Base-by-base conservation (phyloP, 2,797 vertebrate species). In the Muraenolepis orangiensis region DNA sequence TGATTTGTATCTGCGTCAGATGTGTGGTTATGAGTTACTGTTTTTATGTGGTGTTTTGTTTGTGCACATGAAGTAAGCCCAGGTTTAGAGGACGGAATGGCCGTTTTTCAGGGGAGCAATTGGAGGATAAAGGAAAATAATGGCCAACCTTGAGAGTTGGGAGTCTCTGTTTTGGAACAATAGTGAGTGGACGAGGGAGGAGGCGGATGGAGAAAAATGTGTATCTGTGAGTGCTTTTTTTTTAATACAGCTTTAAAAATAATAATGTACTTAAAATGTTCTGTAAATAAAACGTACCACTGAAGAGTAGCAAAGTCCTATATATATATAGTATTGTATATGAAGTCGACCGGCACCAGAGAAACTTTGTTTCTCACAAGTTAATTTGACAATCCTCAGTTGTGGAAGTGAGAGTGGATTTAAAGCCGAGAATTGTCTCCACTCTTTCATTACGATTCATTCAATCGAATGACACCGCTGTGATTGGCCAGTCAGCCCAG, bases 401-500 rank as follows among this genome's bases (percentile, higher is more conserved):
- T 12, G 57, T 26, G 57, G 10, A 64, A 61, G 51, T 23, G n/a
- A 2, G n/a, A 26, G 51, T n/a, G n/a, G 51, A 61, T 61, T 61
- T 26, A 64, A 51, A 64, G 26, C 84, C 86, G 78, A 85, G 72
- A 80, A 68, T 26, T 16, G 30, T n/a, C 73, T 84, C 82, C 77
- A 18, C 13, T 18, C 30, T 12, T 13, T 67, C 30, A 29, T 67
- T 67, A 29, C 1, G 4, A 67, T 67, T 76, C 74, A 81, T 81
- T 81, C 73, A 74, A 78, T 74, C 30, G 66, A 77, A 84, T 82
- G 73, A 70, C 57, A 75, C 73, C 64, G n/a, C 70, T 61, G 64
- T 78, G n/a, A 28, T 82, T 76, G 78, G 38, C 72, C 72, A 70
- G 74, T 29, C 6, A 32, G 12, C 42, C 71, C 46, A 74, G 34